phyloP scores from a whole-genome alignment of 2,797 vertebrate genomes.

The Eulemur albifrons region DNA sequence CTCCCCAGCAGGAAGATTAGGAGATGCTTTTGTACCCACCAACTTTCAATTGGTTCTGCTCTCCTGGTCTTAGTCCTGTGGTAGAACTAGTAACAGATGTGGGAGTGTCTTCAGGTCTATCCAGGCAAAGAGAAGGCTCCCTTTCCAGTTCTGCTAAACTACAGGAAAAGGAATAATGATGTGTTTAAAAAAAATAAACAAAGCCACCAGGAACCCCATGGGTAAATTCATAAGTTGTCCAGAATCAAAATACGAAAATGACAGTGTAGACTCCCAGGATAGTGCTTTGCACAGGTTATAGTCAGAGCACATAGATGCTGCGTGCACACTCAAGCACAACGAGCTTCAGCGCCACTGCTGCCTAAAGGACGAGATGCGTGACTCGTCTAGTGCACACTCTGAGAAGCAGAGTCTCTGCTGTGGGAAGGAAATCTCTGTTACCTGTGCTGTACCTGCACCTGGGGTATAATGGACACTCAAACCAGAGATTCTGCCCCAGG shows the following conservation, averaged over 20 bases:
- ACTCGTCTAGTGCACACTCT: neutral
- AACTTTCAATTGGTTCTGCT: neutral
- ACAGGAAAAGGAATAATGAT: neutral
- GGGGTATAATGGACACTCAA: neutral
- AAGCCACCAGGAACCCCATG: neutral
- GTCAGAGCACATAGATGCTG: rapidly evolving
- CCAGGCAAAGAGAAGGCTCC: neutral
- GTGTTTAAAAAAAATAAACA: neutral
- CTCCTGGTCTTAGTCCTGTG: neutral
- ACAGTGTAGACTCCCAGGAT: neutral
- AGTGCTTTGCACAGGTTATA: neutral
- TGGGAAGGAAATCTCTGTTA: neutral
- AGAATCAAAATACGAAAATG: neutral
- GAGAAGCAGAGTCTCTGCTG: neutral
- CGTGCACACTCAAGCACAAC: neutral
- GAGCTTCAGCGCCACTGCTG: neutral
- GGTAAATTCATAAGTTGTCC: neutral
- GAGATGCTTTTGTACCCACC: neutral
- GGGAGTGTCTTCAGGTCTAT: neutral
- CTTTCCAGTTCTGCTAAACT: neutral
- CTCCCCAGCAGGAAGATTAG: neutral
- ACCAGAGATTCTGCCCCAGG: neutral
- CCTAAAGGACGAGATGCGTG: neutral
- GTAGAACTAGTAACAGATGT: neutral
- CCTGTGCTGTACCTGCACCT: neutral